Evolutionary conservation across 2,888 invertebrate species (phyloP), one percentile per base, ranked within the genome.

Genomic region (Tipula lateralis): DNA sequence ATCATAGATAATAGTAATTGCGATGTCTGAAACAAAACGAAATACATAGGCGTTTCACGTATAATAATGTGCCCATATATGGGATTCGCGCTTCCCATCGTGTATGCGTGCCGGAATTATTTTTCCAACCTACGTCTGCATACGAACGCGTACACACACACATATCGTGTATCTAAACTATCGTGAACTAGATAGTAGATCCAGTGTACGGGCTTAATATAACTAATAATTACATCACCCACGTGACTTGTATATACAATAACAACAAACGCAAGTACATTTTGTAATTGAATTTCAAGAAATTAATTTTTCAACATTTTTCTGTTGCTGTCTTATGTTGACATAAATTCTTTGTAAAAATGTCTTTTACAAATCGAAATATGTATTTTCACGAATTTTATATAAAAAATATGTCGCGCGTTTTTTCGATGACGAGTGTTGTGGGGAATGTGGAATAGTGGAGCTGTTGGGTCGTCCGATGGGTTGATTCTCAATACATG

Each of bases 201-300:
- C 6, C 44, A 44, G n/a, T 44, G 39, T 39, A 39, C 39, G 7
- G 39, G 0, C 16, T n/a, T 9, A 24, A 24, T 24, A n/a, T n/a
- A 66, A 24, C 9, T 66, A 66, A 66, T 66, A 24, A 66, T 66
- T 66, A 66, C 19, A 66, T 66, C 66, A 24, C 66, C 66, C 66
- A 66, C 66, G 66, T 66, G 66, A 66, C 24, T 66, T 24, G 24
- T 66, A n/a, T n/a, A n/a, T n/a, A 66, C 66, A 66, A 66, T 24
- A 24, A 66, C 66, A 66, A 66, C 0, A 7, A 66, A n/a, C n/a
- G n/a, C 66, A 36, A 36, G 36, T 44, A 66, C 24, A 24, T 66
- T 66, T 66, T 66, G 66, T 66, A 66, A 66, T 66, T 66, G 24
- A 66, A 66, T 66, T 66, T 24, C 66, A 66, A 66, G 66, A 66